Conservation (phyloP, 1,140 invertebrate genomes). For the Acyrthosiphon pisum region DNA sequence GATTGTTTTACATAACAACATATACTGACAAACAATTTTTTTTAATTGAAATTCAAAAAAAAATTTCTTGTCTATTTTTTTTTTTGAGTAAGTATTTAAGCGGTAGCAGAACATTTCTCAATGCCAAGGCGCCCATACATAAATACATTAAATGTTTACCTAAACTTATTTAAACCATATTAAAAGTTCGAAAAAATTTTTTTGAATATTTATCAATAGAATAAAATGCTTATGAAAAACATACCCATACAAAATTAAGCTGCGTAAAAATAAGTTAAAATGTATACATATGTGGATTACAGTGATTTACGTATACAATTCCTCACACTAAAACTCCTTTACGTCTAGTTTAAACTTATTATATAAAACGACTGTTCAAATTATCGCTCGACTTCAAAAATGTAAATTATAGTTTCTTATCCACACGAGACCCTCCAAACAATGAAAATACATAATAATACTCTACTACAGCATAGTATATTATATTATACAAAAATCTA, state of each 20-base stretch:
- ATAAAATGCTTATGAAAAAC: background rate
- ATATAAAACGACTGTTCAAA: background rate
- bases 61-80: background rate
- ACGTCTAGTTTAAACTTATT: background rate
- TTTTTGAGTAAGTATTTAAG: background rate
- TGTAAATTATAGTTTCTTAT: constrained; percentile 8
- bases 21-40: background rate
- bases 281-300: background rate
- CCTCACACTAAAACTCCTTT: background rate
- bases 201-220: background rate
- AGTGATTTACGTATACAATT: background rate
- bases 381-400: background rate
- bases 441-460: constrained; percentile 6
- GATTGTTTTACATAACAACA: background rate
- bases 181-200: background rate
- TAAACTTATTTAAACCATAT: background rate
- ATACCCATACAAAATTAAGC: background rate
- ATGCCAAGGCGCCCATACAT: background rate
- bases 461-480: background rate
- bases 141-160: background rate
- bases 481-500: background rate
- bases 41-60: background rate
- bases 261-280: background rate
- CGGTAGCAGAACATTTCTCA: background rate
- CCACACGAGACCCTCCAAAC: background rate